Percentiles rank a stretch among this genome's conserved stretches.
Conservation (phyloP, 2,113 vertebrate species). For the Hyperopisus bebe region DNA sequence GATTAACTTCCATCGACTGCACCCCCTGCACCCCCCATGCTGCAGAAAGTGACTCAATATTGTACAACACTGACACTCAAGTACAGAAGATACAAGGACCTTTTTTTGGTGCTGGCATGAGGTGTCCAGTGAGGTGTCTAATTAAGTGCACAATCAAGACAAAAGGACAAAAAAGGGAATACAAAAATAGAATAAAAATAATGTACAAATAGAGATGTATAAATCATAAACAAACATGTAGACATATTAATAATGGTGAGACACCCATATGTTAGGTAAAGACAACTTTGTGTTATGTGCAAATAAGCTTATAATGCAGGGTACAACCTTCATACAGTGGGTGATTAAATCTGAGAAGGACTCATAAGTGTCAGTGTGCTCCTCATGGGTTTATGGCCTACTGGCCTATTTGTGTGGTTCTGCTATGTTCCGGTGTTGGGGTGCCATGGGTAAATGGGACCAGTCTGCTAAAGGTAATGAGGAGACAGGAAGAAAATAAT, state of each 20-base stretch:
- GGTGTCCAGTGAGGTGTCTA: background rate
- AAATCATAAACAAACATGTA: no score
- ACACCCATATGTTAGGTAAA: background rate
- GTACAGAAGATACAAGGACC: background rate
- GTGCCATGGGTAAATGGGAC: background rate
- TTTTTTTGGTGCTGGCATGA: background rate
- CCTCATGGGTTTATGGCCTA: background rate
- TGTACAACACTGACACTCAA: background rate
- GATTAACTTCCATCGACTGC: background rate
- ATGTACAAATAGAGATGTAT: background rate
- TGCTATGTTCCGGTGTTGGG: background rate
- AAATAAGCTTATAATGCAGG: background rate
- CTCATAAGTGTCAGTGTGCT: background rate
- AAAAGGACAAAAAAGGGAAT: background rate
- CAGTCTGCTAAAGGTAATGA: background rate
- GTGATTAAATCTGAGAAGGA: background rate
- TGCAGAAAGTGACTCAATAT: background rate
- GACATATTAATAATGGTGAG: background rate
- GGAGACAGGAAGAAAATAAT: background rate
- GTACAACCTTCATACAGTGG: background rate
- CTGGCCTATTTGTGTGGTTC: background rate
- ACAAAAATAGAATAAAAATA: background rate
- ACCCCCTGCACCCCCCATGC: background rate
- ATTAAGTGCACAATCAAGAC: background rate
- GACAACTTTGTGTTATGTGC: background rate